Evolutionary conservation across 2,797 vertebrate genomes (phyloP).

Genomic region (Nasua narica): DNA sequence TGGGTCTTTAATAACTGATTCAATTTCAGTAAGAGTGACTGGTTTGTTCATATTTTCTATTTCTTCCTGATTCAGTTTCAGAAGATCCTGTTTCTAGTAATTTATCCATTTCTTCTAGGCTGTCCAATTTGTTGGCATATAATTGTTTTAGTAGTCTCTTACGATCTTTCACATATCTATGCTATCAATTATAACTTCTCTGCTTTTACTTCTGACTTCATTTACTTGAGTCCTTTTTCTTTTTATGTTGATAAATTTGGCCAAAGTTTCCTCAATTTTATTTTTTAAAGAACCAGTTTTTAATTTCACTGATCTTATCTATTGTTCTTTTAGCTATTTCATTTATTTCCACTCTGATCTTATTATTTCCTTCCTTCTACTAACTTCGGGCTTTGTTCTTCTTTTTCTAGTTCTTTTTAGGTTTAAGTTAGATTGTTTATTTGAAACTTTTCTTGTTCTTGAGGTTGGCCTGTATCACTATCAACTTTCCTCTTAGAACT

Average conservation of each 20-base stretch:
- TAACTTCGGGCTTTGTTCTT: background rate
- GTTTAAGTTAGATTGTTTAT: background rate
- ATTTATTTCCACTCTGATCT: background rate
- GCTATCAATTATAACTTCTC: background rate
- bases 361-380: background rate
- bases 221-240: background rate
- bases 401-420: background rate
- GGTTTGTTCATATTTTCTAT: background rate
- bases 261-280: background rate
- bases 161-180: background rate
- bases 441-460: background rate
- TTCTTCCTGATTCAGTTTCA: background rate
- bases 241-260: background rate
- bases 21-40: background rate
- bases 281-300: background rate
- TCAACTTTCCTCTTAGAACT: background rate
- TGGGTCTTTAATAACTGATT: background rate
- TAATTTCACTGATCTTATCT: background rate
- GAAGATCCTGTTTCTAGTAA: background rate
- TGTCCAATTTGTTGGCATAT: background rate
- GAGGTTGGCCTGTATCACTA: background rate
- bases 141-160: background rate
- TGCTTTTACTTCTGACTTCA: background rate
- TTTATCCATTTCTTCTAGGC: background rate
- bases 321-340: background rate